These are phyloP conservation scores for Aegotheles bennettii DNA, from an alignment of 2,113 vertebrate species.

Conservation along the genomic window DNA sequence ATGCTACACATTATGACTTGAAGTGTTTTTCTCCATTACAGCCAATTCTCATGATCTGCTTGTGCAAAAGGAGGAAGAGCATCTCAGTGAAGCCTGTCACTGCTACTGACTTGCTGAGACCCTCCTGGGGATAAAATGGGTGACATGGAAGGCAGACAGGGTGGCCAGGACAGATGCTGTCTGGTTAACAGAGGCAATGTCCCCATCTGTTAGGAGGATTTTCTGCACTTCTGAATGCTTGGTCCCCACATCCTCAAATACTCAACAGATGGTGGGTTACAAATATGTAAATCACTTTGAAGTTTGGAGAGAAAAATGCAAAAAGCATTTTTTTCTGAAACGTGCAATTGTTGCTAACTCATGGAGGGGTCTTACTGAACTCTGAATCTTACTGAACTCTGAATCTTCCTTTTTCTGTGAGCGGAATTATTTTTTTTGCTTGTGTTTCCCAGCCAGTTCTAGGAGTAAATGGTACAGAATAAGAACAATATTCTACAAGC, in stretches of 20 bases:
- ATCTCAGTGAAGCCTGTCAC: background rate
- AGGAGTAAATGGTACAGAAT: background rate
- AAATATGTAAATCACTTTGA: conserved; percentile 13
- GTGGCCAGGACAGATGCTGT: conserved; percentile 44
- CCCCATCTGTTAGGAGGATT: conserved; percentile 45
- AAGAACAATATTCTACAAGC: background rate
- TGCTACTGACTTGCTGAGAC: background rate
- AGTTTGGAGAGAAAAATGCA: background rate
- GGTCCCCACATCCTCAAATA: background rate
- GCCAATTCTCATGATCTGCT: background rate
- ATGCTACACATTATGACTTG: background rate
- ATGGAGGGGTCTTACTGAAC: background rate
- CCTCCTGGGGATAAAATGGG: background rate
- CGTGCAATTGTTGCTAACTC: background rate
- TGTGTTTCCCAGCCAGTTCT: background rate
- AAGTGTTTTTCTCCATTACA: background rate
- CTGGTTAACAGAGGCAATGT: conserved; percentile 17
- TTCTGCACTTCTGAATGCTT: background rate
- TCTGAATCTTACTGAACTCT: background rate
- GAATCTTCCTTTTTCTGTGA: background rate
- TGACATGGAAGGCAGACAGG: background rate
- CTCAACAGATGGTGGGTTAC: conserved; percentile 46
- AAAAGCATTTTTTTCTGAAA: background rate
- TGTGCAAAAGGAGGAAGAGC: background rate
- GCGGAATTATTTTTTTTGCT: background rate